Base-by-base conservation (phyloP, 2,113 vertebrate genomes). In the Phyllostomus discolor region DNA sequence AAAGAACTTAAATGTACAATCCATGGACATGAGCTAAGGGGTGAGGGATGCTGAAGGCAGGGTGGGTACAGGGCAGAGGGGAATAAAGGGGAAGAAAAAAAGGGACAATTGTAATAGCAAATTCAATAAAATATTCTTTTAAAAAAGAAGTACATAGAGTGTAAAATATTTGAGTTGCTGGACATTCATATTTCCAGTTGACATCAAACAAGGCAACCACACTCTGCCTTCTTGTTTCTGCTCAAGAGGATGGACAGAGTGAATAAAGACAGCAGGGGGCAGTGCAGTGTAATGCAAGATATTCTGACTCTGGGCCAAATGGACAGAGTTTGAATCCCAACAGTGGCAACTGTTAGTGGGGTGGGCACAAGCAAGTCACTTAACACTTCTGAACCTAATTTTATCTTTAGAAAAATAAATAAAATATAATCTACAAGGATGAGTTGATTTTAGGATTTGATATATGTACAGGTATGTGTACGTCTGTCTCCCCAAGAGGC, bases 341-440 rank as follows among this genome's bases (percentile, higher is more conserved):
- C 41, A 46, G 4, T 43, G 35, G 46, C 17, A 90, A 31, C 31
- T 64, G 7, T 16, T 48, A 69, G 8, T 7, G n/a, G 31, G 62
- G 12, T 2, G 9, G 10, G 19, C 17, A 90, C 33, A 69, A 41
- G 48, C 26, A 83, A 93, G 88, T n/a, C 38, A 89, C 7, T 85
- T 90, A 79, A 50, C 33, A 79, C 28, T 57, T 92, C 52, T 67
- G 19, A 95, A 69, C 4, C 15, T 88, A 35, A 48, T 78, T 64
- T 90, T 93, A 72, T 87, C 66, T 81, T 54, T 67, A 52, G 33
- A 95, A 95, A 93, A 81, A 46, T 50, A 83, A 79, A 70, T 3
- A 92, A 90, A 90, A 69, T 41, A 59, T 62, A 66, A 75, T 52
- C 38, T 79, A 88, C 78, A 28, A 88, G 26, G 31, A 90, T 57